A percentile compares a stretch with the other conserved stretches of the same genome.
Evolutionary conservation across 2,797 vertebrate genomes (phyloP).

Genomic region (Lutra lutra): DNA sequence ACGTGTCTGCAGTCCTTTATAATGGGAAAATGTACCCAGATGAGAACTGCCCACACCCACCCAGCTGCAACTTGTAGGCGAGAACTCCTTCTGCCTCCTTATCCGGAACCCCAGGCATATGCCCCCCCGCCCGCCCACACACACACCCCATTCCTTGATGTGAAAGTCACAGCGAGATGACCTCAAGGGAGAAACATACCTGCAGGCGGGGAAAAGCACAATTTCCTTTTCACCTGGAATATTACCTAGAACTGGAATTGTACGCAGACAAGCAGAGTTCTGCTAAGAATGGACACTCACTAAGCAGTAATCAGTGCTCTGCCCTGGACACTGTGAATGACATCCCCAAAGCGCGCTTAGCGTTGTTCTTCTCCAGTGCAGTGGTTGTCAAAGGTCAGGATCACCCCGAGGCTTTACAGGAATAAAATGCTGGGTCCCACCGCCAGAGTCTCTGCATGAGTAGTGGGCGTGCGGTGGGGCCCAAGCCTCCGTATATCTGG

Average conservation of each 20-base stretch:
- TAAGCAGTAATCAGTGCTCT: background rate
- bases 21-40: conserved; percentile 44
- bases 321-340: background rate
- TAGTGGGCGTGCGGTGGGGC: background rate
- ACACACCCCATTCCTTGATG: background rate
- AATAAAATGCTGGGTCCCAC: background rate
- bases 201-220: background rate
- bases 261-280: background rate
- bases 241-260: background rate
- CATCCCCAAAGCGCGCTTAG: background rate
- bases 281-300: background rate
- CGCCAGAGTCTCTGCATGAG: background rate
- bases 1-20: background rate
- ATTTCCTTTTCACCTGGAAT: background rate
- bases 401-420: background rate
- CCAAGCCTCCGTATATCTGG: background rate
- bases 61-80: background rate
- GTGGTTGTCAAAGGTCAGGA: background rate
- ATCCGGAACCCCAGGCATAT: background rate
- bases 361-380: background rate
- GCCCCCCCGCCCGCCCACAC: background rate
- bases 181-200: background rate
- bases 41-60: conserved; percentile 49
- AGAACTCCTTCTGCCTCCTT: background rate
- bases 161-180: conserved; percentile 42